Evolutionary conservation across 2,888 invertebrate genomes (phyloP), one percentile per base, ranked within the genome.

Genomic region (Cephus runcator): DNA sequence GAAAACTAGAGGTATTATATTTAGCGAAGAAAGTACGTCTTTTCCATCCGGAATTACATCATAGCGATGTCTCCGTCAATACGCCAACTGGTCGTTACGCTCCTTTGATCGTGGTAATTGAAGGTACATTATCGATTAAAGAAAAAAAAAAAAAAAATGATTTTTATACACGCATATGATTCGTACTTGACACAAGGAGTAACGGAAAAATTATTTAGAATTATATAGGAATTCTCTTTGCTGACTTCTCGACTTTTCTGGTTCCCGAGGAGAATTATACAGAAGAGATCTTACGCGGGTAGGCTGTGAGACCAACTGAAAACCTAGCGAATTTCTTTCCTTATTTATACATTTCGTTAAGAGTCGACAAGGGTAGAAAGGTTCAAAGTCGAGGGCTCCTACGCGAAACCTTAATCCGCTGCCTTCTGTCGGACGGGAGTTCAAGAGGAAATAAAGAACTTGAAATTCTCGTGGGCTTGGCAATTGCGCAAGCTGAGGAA

Each of bases 401-500:
- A 56, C 56, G 9, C 56, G 56, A 6, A 23, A 56, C 23, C 56
- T 56, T 56, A 56, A 56, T 56, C 23, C 56, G 56, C 23, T 56
- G 56, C 23, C 56, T 56, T 56, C 56, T 56, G 23, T 56, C 23
- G 23, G 56, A 9, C 56, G 56, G 15, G 9, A 56, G 23, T 56
- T 56, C 73, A 73, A 69, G 71, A 34, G 31, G 31, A 31, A 71
- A 30, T 69, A 74, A 76, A 77, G 73, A 75, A 78, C 75, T 80
- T 83, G 79, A 84, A 81, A 85, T 85, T 83, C 85, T 79, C 73
- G 73, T 76, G 79, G 35, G 78, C 31, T 74, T 69, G 56, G 79
- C 81, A 76, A 85, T 79, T 78, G 79, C 56, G 34, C 77, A 36
- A 77, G 40, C 78, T 80, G 84, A 85, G 81, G 85, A 81, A 85